Percentiles rank a stretch among this genome's conserved stretches.
These are phyloP conservation scores for Alca torda DNA, from an alignment of 2,797 vertebrate genomes.

Conservation along the genomic window DNA sequence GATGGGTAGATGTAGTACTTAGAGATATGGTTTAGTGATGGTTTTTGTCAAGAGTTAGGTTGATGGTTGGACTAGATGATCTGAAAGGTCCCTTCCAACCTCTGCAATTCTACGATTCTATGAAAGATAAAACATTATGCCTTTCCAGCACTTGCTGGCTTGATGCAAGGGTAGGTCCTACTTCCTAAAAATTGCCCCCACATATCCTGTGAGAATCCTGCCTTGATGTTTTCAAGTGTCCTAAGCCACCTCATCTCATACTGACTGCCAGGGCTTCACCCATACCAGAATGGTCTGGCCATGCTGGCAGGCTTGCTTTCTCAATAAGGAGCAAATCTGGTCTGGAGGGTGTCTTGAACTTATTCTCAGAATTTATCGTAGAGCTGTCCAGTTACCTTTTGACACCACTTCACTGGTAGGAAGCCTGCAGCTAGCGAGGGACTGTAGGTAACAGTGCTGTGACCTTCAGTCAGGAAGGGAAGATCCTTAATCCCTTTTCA, in stretches of 20 bases:
- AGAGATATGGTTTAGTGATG: too few relatives aligned
- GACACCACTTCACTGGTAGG: background rate
- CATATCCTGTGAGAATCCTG: background rate
- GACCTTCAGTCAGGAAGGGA: background rate
- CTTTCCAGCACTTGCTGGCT: background rate
- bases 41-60: too few relatives aligned
- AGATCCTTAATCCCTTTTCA: background rate
- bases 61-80: too few relatives aligned
- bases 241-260: background rate
- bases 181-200: background rate
- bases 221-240: background rate
- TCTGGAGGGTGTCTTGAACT: background rate
- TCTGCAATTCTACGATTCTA: background rate
- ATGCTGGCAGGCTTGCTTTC: background rate
- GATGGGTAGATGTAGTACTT: too few relatives aligned
- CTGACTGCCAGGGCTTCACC: background rate
- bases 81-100: too few relatives aligned
- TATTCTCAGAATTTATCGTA: background rate
- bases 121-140: background rate
- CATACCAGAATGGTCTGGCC: background rate
- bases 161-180: background rate
- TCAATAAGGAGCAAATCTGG: background rate
- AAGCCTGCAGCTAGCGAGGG: background rate
- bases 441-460: background rate
- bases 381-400: background rate